Evolutionary conservation across 2,797 vertebrate genomes (phyloP).

Genomic region (Rachycentron canadum): DNA sequence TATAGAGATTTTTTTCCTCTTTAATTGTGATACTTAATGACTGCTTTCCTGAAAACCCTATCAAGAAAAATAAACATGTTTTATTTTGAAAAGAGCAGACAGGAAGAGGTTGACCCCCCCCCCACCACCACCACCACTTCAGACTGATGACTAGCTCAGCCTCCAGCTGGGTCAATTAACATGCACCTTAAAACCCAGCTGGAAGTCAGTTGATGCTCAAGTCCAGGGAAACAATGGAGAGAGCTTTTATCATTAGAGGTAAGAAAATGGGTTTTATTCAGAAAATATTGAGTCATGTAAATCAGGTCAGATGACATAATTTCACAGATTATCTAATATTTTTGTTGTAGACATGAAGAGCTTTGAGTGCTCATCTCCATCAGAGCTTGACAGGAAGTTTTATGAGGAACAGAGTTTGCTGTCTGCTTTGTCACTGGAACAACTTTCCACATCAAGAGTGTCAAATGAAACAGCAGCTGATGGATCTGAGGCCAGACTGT

Average conservation of each 20-base stretch:
- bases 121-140: background rate
- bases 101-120: too few species aligned
- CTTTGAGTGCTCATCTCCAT: constrained; percentile 71
- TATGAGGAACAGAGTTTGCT: constrained; percentile 72
- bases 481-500: constrained; percentile 47
- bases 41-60: too few species aligned
- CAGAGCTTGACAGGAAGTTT: constrained; percentile 79
- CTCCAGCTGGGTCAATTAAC: constrained; percentile 73
- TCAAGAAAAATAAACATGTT: too few species aligned
- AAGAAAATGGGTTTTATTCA: background rate
- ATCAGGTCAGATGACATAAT: background rate
- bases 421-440: constrained; percentile 73
- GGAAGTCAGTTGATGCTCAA: background rate
- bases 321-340: background rate
- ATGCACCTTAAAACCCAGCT: constrained; percentile 61
- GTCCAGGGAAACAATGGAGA: constrained; percentile 57
- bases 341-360: constrained; percentile 69
- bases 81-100: too few species aligned
- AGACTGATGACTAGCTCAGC: constrained; percentile 43
- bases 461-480: constrained; percentile 62
- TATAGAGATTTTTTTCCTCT: too few species aligned
- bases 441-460: constrained; percentile 53
- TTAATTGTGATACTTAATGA: too few species aligned
- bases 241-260: constrained; percentile 53
- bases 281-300: background rate